Base-by-base conservation (phyloP, 2,888 invertebrate genomes). In the Melinaea marsaeus region DNA sequence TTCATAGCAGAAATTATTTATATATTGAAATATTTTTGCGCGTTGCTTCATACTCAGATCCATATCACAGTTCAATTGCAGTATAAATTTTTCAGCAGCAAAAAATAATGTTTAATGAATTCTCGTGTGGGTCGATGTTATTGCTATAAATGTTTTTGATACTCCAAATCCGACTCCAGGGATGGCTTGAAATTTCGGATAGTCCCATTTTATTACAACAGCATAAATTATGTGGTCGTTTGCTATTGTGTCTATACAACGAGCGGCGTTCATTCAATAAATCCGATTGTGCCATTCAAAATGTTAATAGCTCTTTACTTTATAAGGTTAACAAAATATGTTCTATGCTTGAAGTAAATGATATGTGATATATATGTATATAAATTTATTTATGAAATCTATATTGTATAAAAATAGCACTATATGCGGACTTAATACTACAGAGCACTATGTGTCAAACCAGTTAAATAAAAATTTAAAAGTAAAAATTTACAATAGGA, bases 191-290 rank as follows among this genome's bases (percentile, higher is more conserved):
- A 67, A 61, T 65, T 59, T 61, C 58, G 58, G 64, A 60, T 57
- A 63, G 60, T 67, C 64, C 68, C 65, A 68, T 68, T 70, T 71
- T 71, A 69, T 64, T 65, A 67, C 64, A 66, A 67, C 66, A 63
- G 64, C 66, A 71, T 73, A 73, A 75, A 72, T 76, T 72, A 81
- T 79, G 75, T 72, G 70, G 68, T 69, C 69, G 74, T 76, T 78
- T 77, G 77, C 78, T 76, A 76, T 76, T 78, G 78, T 74, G 75
- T 76, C 71, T 67, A 71, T 72, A 69, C 71, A 73, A 70, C 70
- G 70, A 73, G 70, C 70, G 70, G 63, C 71, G 69, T 69, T 71
- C 68, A 65, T 63, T 70, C 71, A 69, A 79, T 80, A 80, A 79
- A 79, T 80, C 74, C 72, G 69, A 61, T 67, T 58, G 66, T 73